Percentiles rank a stretch among this genome's conserved stretches.
phyloP scores from a whole-genome alignment of 2,113 vertebrate species.

The Pseudonaja textilis region DNA sequence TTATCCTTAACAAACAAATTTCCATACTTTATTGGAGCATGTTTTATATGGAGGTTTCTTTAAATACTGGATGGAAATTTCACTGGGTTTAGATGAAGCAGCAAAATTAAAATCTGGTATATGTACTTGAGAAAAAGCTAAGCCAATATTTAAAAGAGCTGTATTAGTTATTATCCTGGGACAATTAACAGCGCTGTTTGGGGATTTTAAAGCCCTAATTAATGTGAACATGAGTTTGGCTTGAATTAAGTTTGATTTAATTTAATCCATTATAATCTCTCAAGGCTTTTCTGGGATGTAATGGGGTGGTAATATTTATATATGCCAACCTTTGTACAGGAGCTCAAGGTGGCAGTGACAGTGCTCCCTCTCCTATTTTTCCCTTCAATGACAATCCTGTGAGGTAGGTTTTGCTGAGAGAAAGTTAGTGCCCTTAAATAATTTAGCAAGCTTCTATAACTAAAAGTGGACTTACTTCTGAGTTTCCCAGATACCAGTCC shows the following conservation, averaged over 20 bases:
- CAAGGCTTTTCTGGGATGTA: neutral
- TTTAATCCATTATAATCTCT: neutral
- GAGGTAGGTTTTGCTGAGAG: neutral
- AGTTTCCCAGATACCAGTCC: neutral
- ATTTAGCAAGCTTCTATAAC: neutral
- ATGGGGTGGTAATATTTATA: neutral
- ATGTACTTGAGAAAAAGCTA: neutral
- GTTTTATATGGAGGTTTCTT: neutral
- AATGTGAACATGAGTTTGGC: neutral
- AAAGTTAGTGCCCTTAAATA: neutral
- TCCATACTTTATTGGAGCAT: neutral
- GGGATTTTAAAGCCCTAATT: neutral
- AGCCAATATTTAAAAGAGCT: neutral
- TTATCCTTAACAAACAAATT: neutral
- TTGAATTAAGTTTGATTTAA: neutral
- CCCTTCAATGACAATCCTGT: neutral
- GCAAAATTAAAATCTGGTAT: neutral
- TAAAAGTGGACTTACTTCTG: neutral
- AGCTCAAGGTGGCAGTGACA: neutral
- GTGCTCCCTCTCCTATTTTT: neutral
- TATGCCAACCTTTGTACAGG: neutral
- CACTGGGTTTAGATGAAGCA: neutral
- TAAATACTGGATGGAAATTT: neutral
- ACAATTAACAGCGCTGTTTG: neutral
- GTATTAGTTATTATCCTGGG: neutral